These are phyloP conservation scores for Aspidapion aeneum DNA, from an alignment of 2,888 invertebrate genomes.

Conservation along the genomic window DNA sequence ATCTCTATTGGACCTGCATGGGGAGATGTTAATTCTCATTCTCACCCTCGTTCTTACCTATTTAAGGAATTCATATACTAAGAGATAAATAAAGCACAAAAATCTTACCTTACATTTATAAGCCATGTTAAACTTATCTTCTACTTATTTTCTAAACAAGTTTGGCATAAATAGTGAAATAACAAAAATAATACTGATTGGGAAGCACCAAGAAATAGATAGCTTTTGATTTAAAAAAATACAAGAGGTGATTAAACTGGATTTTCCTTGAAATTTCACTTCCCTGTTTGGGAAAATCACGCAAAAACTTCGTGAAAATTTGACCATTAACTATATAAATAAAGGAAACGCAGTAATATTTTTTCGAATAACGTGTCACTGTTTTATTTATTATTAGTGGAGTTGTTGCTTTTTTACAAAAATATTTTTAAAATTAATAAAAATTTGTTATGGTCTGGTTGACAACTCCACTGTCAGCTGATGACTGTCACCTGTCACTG, in stretches of 20 bases:
- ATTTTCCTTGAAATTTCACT: background rate
- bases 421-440: too few relatives aligned
- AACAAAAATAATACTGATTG: background rate
- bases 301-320: too few relatives aligned
- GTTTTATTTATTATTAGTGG: conserved; percentile 3
- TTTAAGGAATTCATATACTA: too few relatives aligned
- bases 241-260: background rate
- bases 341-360: background rate
- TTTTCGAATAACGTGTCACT: background rate
- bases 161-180: background rate
- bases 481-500: too few relatives aligned
- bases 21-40: too few relatives aligned
- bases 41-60: too few relatives aligned
- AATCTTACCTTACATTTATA: background rate
- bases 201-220: too few relatives aligned
- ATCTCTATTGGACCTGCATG: too few relatives aligned
- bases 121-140: background rate
- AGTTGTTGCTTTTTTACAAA: background rate
- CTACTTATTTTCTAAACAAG: background rate
- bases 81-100: too few relatives aligned
- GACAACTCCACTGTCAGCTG: too few relatives aligned
- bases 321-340: background rate
- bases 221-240: background rate
- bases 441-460: too few relatives aligned
- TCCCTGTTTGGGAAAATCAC: background rate